phyloP scores from a whole-genome alignment of 2,797 vertebrate species.

The Enteromius fasciolatus region DNA sequence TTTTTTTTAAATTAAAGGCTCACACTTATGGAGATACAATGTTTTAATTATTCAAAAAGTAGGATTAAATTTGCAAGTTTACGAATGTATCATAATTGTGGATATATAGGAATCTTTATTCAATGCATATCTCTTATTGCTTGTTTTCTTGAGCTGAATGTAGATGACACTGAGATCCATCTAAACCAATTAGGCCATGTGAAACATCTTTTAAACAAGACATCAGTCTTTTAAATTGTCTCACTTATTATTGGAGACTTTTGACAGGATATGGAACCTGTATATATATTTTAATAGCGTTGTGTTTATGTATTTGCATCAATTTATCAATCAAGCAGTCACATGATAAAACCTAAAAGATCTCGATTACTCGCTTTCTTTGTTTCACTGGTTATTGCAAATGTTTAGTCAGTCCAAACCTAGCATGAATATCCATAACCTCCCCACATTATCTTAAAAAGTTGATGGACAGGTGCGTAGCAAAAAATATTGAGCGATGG shows the following conservation, averaged over 20 bases:
- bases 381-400: constrained; percentile 10
- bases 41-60: constrained; percentile 11
- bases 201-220: background rate
- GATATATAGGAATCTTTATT: constrained; percentile 10
- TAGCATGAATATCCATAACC: background rate
- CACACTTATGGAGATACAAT: background rate
- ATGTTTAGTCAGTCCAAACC: constrained; percentile 5
- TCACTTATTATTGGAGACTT: background rate
- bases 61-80: constrained; percentile 16
- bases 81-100: constrained; percentile 55
- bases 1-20: background rate
- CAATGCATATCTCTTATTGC: background rate
- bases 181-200: constrained; percentile 6
- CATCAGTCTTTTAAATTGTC: background rate
- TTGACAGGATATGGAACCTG: constrained; percentile 35
- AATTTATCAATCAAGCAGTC: background rate
- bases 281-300: constrained; percentile 31
- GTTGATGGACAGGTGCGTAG: background rate
- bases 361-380: background rate
- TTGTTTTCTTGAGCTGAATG: constrained; percentile 39
- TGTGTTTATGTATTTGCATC: constrained; percentile 21
- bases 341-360: background rate
- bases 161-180: constrained; percentile 29
- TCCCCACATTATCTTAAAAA: background rate
- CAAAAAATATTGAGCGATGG: background rate